A percentile compares a stretch with the other conserved stretches of the same genome.
Conservation (phyloP, 2,888 invertebrate species). For the Alentia gelatinosa region DNA sequence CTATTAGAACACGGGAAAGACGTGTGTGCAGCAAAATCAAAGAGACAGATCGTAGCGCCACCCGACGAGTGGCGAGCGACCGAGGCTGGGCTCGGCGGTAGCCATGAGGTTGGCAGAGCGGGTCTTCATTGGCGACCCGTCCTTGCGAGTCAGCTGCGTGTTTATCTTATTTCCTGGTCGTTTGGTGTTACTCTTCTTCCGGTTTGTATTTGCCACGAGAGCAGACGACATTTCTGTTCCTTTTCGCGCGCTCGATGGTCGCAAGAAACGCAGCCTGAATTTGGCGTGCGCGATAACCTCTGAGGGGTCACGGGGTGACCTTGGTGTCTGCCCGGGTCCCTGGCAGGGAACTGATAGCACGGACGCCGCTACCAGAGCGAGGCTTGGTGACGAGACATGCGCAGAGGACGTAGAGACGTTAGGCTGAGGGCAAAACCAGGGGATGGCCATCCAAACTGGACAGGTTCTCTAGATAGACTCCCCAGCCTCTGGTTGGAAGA, state of each 20-base stretch:
- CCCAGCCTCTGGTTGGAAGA: too few species aligned
- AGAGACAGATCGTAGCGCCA: not conserved
- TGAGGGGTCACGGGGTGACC: not conserved
- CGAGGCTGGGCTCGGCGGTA: not conserved
- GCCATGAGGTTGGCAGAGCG: not conserved
- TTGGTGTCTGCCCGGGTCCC: not conserved
- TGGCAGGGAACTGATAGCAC: not conserved
- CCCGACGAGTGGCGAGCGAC: not conserved
- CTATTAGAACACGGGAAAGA: not conserved
- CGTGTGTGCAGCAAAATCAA: not conserved
- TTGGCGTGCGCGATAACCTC: not conserved
- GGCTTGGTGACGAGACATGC: not conserved
- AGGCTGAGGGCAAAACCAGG: not conserved
- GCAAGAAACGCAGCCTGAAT: not conserved
- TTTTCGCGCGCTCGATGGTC: not conserved
- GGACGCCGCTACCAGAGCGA: not conserved
- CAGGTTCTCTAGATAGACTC: too few species aligned
- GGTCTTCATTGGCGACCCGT: not conserved
- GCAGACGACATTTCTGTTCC: not conserved
- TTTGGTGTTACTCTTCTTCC: not conserved
- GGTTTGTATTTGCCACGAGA: not conserved
- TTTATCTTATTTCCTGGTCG: too few species aligned
- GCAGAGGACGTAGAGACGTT: not conserved
- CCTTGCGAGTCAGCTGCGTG: too few species aligned
- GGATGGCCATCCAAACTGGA: not conserved